Percentiles rank a stretch among this genome's conserved stretches.
These are phyloP conservation scores for Marcusenius ussheri DNA, from an alignment of 2,113 vertebrate genomes.

Conservation along the genomic window DNA sequence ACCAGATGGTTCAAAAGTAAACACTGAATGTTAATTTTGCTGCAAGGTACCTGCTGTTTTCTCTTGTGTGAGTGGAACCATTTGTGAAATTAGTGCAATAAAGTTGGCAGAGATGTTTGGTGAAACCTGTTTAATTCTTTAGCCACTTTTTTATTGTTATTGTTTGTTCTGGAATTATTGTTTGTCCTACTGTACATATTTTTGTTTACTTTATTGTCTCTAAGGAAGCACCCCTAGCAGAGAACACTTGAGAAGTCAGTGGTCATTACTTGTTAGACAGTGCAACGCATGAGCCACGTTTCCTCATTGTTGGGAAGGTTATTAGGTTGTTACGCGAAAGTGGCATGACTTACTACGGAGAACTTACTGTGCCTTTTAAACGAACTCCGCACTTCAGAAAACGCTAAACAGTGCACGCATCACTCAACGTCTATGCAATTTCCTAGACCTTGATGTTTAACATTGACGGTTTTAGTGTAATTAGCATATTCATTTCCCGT, in stretches of 20 bases:
- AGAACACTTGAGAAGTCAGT: not conserved
- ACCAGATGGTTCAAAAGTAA: slow-evolving; percentile 33
- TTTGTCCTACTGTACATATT: not conserved
- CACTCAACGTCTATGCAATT: not conserved
- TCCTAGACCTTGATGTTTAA: not conserved
- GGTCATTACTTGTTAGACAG: not conserved
- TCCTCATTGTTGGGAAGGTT: not conserved
- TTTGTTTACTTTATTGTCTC: not conserved
- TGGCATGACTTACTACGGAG: not conserved
- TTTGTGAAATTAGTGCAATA: slow-evolving; percentile 59
- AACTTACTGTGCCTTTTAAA: not conserved
- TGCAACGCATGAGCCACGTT: not conserved
- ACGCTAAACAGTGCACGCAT: not conserved
- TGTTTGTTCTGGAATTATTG: not conserved
- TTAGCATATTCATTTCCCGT: not conserved
- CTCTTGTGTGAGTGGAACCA: slow-evolving; percentile 45
- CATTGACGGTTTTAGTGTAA: not conserved
- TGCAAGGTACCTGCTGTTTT: slow-evolving; percentile 48
- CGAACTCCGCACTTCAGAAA: not conserved
- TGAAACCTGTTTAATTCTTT: not conserved
- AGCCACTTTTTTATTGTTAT: not conserved
- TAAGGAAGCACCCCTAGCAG: not conserved
- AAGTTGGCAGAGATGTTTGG: slow-evolving; percentile 28
- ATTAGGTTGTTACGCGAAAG: not conserved
- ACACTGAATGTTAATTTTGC: slow-evolving; percentile 37